Evolutionary conservation across 2,797 vertebrate genomes (phyloP).

Genomic region (Crocodylus rhombifer): DNA sequence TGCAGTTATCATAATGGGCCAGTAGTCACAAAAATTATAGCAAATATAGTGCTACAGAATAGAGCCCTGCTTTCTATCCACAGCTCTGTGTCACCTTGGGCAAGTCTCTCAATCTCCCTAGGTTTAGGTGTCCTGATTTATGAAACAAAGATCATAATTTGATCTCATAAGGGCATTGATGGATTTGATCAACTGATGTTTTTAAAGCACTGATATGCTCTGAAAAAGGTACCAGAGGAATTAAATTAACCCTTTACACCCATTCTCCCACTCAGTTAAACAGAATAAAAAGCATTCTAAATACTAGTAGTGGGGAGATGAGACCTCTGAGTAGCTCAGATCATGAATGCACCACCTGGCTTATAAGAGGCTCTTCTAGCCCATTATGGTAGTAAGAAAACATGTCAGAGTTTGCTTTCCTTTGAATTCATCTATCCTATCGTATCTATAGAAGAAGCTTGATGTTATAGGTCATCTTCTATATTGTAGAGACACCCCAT

Average conservation of each 20-base stretch:
- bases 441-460: neutral
- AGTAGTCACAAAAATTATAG: neutral
- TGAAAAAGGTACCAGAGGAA: neutral
- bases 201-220: neutral
- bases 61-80: neutral
- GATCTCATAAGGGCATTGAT: neutral
- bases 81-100: neutral
- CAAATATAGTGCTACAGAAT: neutral
- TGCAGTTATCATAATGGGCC: accelerated
- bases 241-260: neutral
- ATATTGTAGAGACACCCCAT: neutral
- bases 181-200: neutral
- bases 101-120: neutral
- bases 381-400: neutral
- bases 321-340: neutral
- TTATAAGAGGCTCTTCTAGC: neutral
- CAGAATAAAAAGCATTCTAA: neutral
- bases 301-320: neutral
- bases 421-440: neutral
- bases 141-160: neutral
- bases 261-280: neutral
- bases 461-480: neutral
- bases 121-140: neutral
- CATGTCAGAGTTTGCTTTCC: neutral
- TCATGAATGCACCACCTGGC: neutral